phyloP scores from a whole-genome alignment of 2,888 invertebrate species.

The Euclidia mi region DNA sequence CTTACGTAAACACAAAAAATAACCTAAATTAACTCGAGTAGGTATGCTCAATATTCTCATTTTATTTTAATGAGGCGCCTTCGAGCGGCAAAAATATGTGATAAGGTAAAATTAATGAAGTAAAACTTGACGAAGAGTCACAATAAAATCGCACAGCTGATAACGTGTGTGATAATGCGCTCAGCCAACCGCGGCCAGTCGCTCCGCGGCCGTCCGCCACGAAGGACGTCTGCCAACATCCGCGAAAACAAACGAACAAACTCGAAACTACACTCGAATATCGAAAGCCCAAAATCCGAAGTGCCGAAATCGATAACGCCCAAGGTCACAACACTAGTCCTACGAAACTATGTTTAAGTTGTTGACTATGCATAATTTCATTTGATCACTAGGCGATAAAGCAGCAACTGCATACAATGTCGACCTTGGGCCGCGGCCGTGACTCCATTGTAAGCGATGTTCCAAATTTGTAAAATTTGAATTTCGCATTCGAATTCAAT shows the following conservation, averaged over 20 bases:
- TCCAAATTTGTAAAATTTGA: constrained; percentile 77
- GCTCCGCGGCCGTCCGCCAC: constrained; percentile 76
- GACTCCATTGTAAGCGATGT: constrained; percentile 69
- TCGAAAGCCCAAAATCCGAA: constrained; percentile 46
- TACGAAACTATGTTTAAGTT: constrained; percentile 65
- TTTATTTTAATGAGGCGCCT: constrained; percentile 41
- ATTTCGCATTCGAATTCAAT: constrained; percentile 65
- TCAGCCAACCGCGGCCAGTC: constrained; percentile 71
- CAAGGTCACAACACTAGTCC: constrained; percentile 57
- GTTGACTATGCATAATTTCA: constrained; percentile 78
- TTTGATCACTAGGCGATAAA: constrained; percentile 74
- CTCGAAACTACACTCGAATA: constrained; percentile 67
- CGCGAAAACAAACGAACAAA: constrained; percentile 75
- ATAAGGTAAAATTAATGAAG: constrained; percentile 58
- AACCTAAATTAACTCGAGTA: constrained; percentile 6
- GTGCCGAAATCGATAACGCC: constrained; percentile 52
- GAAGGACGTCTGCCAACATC: constrained; percentile 73
- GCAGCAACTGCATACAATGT: constrained; percentile 71
- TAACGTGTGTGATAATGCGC: constrained; percentile 62
- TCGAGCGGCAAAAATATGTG: constrained; percentile 40
- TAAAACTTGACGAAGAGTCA: constrained; percentile 58
- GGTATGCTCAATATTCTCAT: constrained; percentile 16
- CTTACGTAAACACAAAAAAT: constrained; percentile 13
- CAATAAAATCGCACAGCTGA: constrained; percentile 66
- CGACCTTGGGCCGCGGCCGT: constrained; percentile 77